A percentile compares a stretch with the other conserved stretches of the same genome.
Evolutionary conservation across 1,140 invertebrate species (phyloP).

Genomic region (Temnothorax curvispinosus): DNA sequence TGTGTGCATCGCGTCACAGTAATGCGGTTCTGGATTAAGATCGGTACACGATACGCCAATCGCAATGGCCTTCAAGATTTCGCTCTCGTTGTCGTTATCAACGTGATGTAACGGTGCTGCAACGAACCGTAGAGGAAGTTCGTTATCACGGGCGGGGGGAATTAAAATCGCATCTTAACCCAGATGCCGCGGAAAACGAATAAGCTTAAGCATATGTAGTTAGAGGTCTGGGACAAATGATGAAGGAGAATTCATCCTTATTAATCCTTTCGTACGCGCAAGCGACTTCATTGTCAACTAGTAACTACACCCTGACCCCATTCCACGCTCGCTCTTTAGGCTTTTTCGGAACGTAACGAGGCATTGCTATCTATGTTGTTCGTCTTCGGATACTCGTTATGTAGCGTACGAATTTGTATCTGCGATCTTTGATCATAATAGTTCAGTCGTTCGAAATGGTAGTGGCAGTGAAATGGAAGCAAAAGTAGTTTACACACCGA

Average conservation of each 20-base stretch:
- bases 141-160: neutral
- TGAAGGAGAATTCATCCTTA: constrained; percentile 69
- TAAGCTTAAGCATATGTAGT: constrained; percentile 75
- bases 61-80: neutral
- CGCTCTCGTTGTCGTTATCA: constrained; percentile 11
- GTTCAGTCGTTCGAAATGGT: constrained; percentile 67
- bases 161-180: constrained; percentile 65
- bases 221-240: constrained; percentile 72
- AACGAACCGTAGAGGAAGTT: neutral
- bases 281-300: constrained; percentile 74
- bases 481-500: constrained; percentile 59
- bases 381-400: neutral
- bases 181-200: constrained; percentile 69
- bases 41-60: constrained; percentile 43
- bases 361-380: constrained; percentile 7
- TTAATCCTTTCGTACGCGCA: constrained; percentile 71
- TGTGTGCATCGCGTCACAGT: constrained; percentile 78
- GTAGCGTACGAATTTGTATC: constrained; percentile 31
- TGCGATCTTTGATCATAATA: constrained; percentile 40
- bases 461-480: constrained; percentile 79
- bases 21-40: constrained; percentile 74
- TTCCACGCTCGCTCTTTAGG: constrained; percentile 70
- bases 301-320: constrained; percentile 72
- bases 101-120: neutral
- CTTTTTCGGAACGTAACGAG: constrained; percentile 55